Percentiles rank a stretch among this genome's conserved stretches.
These are phyloP conservation scores for Leuciscus waleckii DNA, from an alignment of 2,797 vertebrate genomes.

Conservation along the genomic window DNA sequence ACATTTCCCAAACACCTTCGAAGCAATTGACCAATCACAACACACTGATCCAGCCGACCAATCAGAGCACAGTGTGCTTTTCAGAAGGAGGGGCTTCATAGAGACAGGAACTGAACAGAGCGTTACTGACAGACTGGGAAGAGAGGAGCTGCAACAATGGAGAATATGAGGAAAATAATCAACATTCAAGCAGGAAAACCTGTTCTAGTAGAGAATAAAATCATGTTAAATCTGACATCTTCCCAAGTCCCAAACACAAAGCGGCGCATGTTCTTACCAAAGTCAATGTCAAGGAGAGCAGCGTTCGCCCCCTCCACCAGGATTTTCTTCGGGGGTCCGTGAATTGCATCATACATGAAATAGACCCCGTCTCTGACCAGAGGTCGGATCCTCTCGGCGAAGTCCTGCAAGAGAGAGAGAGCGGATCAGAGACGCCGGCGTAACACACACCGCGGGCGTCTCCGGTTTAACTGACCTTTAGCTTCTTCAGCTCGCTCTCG, in stretches of 20 bases:
- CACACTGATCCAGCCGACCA: no score
- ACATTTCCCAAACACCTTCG: no score
- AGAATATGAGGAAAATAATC: no score
- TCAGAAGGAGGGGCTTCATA: no score
- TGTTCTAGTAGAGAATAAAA: neutral
- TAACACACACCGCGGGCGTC: neutral
- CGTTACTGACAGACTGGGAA: no score
- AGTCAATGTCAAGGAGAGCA: constrained; percentile 97
- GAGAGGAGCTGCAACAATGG: no score
- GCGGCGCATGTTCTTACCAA: constrained; percentile 78
- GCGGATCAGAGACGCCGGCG: neutral
- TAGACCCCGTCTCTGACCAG: constrained; percentile 97
- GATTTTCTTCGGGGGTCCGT: constrained; percentile 93
- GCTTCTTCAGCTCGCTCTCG: constrained; percentile 91
- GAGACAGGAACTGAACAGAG: no score
- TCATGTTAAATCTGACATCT: no score
- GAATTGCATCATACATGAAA: constrained; percentile 97
- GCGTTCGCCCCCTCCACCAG: constrained; percentile 98
- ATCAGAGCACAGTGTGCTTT: no score
- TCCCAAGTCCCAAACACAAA: neutral
- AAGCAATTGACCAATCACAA: no score
- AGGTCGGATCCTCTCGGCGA: constrained; percentile 91
- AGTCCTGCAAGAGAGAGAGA: constrained; percentile 77
- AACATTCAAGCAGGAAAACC: no score
- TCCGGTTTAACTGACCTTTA: constrained; percentile 81